Conservation (phyloP, 2,797 vertebrate genomes). For the Lemur catta region DNA sequence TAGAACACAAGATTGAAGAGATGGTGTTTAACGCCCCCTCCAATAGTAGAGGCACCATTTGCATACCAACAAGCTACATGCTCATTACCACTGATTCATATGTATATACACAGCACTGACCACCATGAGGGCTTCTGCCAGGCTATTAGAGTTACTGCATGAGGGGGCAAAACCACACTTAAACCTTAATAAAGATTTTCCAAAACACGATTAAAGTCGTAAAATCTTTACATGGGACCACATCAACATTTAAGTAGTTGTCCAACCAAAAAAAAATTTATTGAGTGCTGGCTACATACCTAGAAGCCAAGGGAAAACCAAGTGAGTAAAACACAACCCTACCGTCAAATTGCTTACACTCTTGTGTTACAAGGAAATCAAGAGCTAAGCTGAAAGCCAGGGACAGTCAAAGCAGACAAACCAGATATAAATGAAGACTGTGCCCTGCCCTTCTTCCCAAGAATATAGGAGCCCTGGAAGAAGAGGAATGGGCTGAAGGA, state of each 20-base stretch:
- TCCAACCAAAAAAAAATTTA: not conserved
- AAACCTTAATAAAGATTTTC: constrained; percentile 52
- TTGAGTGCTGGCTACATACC: not conserved
- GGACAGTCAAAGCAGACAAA: constrained; percentile 55
- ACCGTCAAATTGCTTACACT: constrained; percentile 49
- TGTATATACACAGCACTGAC: not conserved
- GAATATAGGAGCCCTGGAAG: not conserved
- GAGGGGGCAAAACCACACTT: not conserved
- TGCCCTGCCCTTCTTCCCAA: not conserved
- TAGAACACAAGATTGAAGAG: not conserved
- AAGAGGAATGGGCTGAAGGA: not conserved
- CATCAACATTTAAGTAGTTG: constrained; percentile 20
- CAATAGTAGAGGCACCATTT: constrained; percentile 13
- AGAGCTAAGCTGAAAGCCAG: constrained; percentile 10
- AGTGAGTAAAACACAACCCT: constrained; percentile 20
- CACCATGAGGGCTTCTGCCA: not conserved
- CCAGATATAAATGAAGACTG: constrained; percentile 54
- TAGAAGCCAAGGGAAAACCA: not conserved
- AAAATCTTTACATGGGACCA: constrained; percentile 35
- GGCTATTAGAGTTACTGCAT: constrained; percentile 1
- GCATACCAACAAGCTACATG: not conserved
- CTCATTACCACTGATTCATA: not conserved
- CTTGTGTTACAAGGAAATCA: constrained; percentile 35
- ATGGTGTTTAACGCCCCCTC: constrained; percentile 8
- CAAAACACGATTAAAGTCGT: constrained; percentile 1